phyloP scores from a whole-genome alignment of 2,113 vertebrate species.

The Copsychus sechellarum region DNA sequence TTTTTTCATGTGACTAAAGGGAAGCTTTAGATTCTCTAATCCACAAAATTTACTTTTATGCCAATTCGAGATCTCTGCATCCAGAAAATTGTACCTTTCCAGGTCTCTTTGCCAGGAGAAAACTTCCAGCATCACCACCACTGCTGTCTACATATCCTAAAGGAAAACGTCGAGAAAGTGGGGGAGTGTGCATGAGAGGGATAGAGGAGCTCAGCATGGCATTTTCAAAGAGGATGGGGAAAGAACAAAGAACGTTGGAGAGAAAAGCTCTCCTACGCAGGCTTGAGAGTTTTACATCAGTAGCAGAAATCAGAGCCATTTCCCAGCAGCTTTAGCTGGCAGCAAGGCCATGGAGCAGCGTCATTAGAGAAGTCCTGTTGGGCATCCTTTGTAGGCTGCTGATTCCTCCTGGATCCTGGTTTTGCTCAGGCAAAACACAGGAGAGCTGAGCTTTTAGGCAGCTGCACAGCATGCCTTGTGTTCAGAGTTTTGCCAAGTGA shows the following conservation, averaged over 20 bases:
- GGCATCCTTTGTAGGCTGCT: background rate
- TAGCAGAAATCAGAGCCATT: background rate
- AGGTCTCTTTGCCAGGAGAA: background rate
- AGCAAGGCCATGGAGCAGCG: background rate
- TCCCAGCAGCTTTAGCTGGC: background rate
- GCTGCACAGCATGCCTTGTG: background rate
- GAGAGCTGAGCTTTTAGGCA: background rate
- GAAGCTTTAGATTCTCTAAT: background rate
- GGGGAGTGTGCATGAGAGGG: background rate
- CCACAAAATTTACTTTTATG: background rate
- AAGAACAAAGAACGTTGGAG: background rate
- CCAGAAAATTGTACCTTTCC: background rate
- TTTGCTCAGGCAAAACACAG: background rate
- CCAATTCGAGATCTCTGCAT: background rate
- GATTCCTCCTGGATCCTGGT: background rate
- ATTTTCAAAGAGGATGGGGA: background rate
- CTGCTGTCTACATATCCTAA: background rate
- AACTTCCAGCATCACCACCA: background rate
- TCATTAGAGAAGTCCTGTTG: constrained; percentile 5
- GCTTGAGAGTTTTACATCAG: background rate
- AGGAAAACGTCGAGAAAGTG: background rate
- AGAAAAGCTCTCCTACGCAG: background rate
- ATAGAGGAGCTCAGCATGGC: background rate
- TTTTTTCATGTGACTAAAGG: background rate
- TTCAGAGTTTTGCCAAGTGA: constrained; percentile 47